Evolutionary conservation across 2,888 invertebrate species (phyloP).

Genomic region (Synanthedon formicaeformis): DNA sequence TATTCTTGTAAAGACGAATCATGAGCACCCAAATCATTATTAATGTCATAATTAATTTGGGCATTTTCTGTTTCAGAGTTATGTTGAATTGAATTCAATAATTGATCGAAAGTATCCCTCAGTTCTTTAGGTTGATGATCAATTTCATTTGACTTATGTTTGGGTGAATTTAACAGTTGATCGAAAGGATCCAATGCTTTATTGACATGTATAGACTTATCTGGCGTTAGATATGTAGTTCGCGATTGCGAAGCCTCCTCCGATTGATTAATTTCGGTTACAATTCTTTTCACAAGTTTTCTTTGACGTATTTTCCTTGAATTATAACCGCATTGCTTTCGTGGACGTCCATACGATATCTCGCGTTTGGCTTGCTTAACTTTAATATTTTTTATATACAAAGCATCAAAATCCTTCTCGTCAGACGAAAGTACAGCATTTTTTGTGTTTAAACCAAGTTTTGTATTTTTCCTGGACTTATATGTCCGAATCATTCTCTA

Average conservation of each 20-base stretch:
- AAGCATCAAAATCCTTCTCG: conserved; percentile 50
- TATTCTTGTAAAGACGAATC: no score
- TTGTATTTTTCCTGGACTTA: conserved; percentile 44
- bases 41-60: no score
- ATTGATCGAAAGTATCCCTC: conserved; percentile 49
- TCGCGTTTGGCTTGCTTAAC: conserved; percentile 59
- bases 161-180: conserved; percentile 39
- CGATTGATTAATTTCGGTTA: conserved; percentile 32
- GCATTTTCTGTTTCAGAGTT: not conserved
- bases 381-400: conserved; percentile 58
- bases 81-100: conserved; percentile 33
- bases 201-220: conserved; percentile 55
- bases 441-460: conserved; percentile 33
- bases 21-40: no score
- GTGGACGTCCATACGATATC: conserved; percentile 34
- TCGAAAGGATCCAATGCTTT: conserved; percentile 51
- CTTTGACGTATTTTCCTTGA: conserved; percentile 48
- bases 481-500: conserved; percentile 48
- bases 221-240: conserved; percentile 47
- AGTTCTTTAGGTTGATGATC: conserved; percentile 37
- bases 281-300: conserved; percentile 49
- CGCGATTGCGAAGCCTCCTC: conserved; percentile 19
- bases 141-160: not conserved
- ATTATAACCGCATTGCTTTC: conserved; percentile 24
- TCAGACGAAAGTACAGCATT: conserved; percentile 41